Base-by-base conservation (phyloP, 2,113 vertebrate genomes). In the Penelope pileata region DNA sequence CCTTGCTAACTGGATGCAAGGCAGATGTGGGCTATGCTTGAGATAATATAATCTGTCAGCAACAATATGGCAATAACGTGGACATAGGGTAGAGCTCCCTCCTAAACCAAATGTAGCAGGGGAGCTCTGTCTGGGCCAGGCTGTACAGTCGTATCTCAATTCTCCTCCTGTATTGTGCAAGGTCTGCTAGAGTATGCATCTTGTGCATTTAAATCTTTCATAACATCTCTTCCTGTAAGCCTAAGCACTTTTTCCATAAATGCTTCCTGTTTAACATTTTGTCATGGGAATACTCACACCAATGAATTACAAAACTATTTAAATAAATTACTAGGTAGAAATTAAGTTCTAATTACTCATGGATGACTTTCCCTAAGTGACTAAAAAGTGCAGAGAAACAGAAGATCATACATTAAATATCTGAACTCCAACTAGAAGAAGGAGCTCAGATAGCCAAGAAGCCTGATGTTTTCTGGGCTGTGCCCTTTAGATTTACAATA, bases 41-140 rank as follows among this genome's bases (percentile, higher is more conserved):
- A 94, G 53, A 79, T 87, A 73, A 87, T 56, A 43, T 6, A 84
- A 79, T 40, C 58, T 87, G 70, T 80, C 85, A 95, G 88, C 84
- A 83, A 78, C 87, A 93, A 66, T 79, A 89, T 34, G 51, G 87
- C 82, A 76, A 24, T 8, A 90, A 67, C 45, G 51, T 79, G 87
- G 53, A 58, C 23, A 32, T 40, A 54, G 22, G 26, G 30, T 45
- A 85, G 12, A n/a, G 32, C 10, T 87, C 17, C 21, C 40, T 82
- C 19, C 22, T 63, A 54, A 88, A 74, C 50, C 45, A 70, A 32
- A 45, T 9, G 50, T 21, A 77, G 45, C 16, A 77, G 24, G 17
- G 26, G 19, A 85, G 24, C 8, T 59, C 19, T 79, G 16, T 24
- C 48, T 69, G 36, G 51, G 9, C 40, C n/a, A 70, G 53, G 6